A percentile compares a stretch with the other conserved stretches of the same genome.
These are phyloP conservation scores for Porites evermanni DNA, from an alignment of 92 coral and sea anemone species.

Conservation along the genomic window DNA sequence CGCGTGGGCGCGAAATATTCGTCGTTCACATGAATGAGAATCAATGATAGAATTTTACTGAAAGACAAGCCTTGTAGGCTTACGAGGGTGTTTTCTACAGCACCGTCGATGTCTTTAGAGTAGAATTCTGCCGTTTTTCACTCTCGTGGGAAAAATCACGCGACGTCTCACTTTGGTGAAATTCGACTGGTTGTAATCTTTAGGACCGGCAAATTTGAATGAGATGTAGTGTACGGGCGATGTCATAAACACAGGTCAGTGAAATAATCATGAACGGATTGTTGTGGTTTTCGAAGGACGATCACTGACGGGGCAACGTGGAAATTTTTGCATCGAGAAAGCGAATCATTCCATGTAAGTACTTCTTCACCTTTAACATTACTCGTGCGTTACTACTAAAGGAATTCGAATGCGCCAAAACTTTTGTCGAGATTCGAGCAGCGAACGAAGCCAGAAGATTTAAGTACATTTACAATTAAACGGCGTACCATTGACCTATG, in stretches of 20 bases:
- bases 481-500: constrained; percentile 17
- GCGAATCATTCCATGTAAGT: constrained; percentile 30
- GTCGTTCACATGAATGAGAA: constrained; percentile 17
- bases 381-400: background rate
- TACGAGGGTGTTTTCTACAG: background rate
- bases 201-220: constrained; percentile 77
- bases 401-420: constrained; percentile 2
- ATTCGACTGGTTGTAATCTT: background rate
- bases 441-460: background rate
- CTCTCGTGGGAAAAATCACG: constrained; percentile 9
- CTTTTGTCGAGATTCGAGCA: background rate
- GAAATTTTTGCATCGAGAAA: background rate
- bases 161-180: background rate
- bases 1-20: constrained; percentile 20
- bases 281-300: constrained; percentile 25
- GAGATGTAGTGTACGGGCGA: constrained; percentile 8
- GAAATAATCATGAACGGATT: background rate
- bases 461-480: background rate
- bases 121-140: constrained; percentile 37
- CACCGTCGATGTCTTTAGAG: constrained; percentile 9
- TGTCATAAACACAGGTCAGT: background rate
- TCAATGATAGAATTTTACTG: constrained; percentile 39
- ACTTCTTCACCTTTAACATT: background rate
- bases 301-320: constrained; percentile 11
- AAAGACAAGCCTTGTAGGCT: constrained; percentile 20